phyloP scores from a whole-genome alignment of 2,113 vertebrate genomes.

The Genyomyrus donnyi region DNA sequence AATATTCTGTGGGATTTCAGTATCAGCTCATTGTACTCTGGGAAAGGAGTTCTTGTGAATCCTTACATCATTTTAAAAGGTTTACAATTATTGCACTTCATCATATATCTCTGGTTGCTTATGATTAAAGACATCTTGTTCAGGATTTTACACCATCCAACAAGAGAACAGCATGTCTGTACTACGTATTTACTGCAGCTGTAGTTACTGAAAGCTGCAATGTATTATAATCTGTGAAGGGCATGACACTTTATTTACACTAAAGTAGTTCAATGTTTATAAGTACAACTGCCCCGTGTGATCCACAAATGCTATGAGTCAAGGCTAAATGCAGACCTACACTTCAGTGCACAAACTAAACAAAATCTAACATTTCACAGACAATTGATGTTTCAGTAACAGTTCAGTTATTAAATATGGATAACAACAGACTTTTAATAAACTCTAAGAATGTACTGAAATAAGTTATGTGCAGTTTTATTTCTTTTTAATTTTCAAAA shows the following conservation, averaged over 20 bases:
- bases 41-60: not conserved
- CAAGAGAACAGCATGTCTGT: not conserved
- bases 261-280: not conserved
- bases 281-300: not conserved
- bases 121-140: not conserved
- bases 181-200: not conserved
- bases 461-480: not conserved
- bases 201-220: not conserved
- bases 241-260: not conserved
- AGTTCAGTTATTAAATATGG: not conserved
- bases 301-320: not conserved
- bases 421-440: not conserved
- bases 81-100: not conserved
- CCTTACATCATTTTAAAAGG: not conserved
- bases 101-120: not conserved
- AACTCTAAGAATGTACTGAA: not conserved
- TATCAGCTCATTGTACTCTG: not conserved
- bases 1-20: not conserved
- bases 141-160: not conserved
- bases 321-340: not conserved
- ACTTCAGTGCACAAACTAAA: not conserved
- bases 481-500: not conserved
- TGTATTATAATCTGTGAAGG: not conserved
- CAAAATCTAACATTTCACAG: not conserved
- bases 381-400: not conserved